Evolutionary conservation across 2,888 invertebrate species (phyloP).

Genomic region (Coremacera marginata): DNA sequence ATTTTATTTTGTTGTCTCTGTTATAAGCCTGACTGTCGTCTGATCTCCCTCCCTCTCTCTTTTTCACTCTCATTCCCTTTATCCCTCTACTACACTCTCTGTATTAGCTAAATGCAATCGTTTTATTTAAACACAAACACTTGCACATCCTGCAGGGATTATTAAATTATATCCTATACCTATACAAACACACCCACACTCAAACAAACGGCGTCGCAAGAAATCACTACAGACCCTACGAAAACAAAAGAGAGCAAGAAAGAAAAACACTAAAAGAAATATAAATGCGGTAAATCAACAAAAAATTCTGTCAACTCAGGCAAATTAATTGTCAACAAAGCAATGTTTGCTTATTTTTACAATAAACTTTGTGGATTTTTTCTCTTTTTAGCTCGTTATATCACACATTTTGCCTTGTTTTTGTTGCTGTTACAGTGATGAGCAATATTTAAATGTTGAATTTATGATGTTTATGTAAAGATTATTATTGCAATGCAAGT

Average conservation of each 20-base stretch:
- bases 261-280: background rate
- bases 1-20: background rate
- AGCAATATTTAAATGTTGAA: background rate
- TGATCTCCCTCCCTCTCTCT: background rate
- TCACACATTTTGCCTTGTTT: background rate
- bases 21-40: background rate
- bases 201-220: background rate
- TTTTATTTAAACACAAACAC: background rate
- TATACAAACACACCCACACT: background rate
- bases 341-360: conserved; percentile 31
- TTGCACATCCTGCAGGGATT: conserved; percentile 18
- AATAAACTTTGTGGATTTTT: conserved; percentile 13
- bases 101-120: background rate
- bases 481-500: background rate
- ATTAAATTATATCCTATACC: conserved; percentile 10
- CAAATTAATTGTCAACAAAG: conserved; percentile 38
- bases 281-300: conserved; percentile 32
- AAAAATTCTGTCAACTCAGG: conserved; percentile 32
- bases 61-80: background rate
- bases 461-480: background rate
- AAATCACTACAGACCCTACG: background rate
- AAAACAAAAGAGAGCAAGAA: background rate
- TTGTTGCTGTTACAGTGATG: background rate
- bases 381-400: background rate
- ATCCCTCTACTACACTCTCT: background rate